These are phyloP conservation scores for Phania funesta DNA, from an alignment of 2,888 invertebrate genomes.

Conservation along the genomic window DNA sequence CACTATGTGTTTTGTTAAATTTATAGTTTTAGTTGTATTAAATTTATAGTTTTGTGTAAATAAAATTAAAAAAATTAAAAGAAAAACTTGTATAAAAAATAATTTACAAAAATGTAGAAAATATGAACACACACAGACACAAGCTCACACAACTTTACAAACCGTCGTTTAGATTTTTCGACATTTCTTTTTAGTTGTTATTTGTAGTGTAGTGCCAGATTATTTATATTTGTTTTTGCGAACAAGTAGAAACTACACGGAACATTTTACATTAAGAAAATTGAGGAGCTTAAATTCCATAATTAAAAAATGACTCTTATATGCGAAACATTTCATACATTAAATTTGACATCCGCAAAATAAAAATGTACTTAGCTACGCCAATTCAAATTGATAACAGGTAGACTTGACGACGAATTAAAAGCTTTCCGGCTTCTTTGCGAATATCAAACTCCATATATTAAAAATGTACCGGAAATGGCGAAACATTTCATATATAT, in stretches of 20 bases:
- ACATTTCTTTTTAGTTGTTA: slow-evolving; percentile 46
- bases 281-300: no score
- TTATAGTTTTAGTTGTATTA: slow-evolving; percentile 36
- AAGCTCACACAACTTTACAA: slow-evolving; percentile 53
- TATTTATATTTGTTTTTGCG: not conserved
- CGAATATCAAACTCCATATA: no score
- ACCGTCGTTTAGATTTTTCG: slow-evolving; percentile 50
- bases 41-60: slow-evolving; percentile 44
- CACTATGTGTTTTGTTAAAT: slow-evolving; percentile 51
- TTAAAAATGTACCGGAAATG: no score
- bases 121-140: slow-evolving; percentile 65
- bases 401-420: no score
- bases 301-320: no score
- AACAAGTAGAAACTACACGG: not conserved
- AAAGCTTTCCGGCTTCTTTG: no score
- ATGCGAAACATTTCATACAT: no score
- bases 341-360: no score
- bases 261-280: not conserved
- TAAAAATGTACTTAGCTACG: no score
- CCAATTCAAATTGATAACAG: no score
- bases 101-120: slow-evolving; percentile 65
- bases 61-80: slow-evolving; percentile 63
- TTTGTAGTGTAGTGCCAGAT: slow-evolving; percentile 33
- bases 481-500: no score
- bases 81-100: slow-evolving; percentile 65